A percentile compares a stretch with the other conserved stretches of the same genome.
Evolutionary conservation across 2,113 vertebrate species (phyloP).

Genomic region (Oxygymnocypris stewartii): DNA sequence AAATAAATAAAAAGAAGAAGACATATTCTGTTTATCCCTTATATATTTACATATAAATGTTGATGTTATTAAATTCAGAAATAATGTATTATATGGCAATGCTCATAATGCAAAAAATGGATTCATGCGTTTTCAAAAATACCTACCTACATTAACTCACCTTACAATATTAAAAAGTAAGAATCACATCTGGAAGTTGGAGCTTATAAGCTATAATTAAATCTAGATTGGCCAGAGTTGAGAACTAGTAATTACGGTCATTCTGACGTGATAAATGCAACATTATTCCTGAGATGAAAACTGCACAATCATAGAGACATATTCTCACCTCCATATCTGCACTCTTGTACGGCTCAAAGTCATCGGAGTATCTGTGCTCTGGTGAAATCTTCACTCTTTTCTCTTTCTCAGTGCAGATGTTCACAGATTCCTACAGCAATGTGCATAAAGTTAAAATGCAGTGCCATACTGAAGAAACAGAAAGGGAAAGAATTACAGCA

Average conservation of each 20-base stretch:
- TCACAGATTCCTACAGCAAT: conserved; percentile 79
- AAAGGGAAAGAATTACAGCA: background rate
- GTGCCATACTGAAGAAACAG: background rate
- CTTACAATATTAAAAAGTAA: background rate
- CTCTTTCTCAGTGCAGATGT: conserved; percentile 86
- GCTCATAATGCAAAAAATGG: background rate
- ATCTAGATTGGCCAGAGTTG: background rate
- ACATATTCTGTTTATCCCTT: too few relatives aligned
- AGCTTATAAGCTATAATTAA: background rate
- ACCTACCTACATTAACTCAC: background rate
- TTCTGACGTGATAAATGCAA: background rate
- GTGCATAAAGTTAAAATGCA: conserved; percentile 12
- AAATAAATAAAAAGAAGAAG: too few relatives aligned
- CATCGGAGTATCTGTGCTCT: conserved; percentile 77
- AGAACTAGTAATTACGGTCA: background rate
- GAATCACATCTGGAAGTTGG: background rate
- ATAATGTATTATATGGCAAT: background rate
- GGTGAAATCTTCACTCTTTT: conserved; percentile 75
- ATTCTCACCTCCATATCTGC: conserved; percentile 70
- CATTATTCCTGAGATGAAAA: background rate
- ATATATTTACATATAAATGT: background rate
- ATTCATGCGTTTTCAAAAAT: background rate
- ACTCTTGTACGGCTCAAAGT: conserved; percentile 81
- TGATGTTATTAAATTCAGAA: background rate
- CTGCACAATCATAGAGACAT: background rate